Percentiles rank a stretch among this genome's conserved stretches.
Evolutionary conservation across 2,888 invertebrate genomes (phyloP).

Genomic region (Drosophila differens): DNA sequence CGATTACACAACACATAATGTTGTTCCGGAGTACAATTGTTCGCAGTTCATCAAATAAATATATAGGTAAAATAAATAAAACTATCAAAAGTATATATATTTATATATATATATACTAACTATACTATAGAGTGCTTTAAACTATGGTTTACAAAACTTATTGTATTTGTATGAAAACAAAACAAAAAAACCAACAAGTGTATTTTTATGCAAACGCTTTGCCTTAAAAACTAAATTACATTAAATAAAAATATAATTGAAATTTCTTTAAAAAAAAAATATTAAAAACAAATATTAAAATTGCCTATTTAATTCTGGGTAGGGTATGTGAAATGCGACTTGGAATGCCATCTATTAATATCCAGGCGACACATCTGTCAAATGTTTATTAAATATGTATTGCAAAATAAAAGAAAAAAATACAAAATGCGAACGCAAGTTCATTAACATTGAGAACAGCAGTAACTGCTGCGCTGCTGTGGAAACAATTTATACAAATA

Average conservation of each 20-base stretch:
- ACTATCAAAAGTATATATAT: conserved; percentile 28
- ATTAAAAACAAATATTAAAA: background rate
- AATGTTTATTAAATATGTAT: conserved; percentile 43
- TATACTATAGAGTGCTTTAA: conserved; percentile 67
- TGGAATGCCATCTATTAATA: conserved; percentile 38
- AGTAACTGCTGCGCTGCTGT: conserved; percentile 50
- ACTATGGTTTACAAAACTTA: conserved; percentile 70
- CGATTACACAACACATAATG: conserved; percentile 11
- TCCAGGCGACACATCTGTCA: conserved; percentile 18
- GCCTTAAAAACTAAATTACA: conserved; percentile 75
- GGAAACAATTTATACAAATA: conserved; percentile 70
- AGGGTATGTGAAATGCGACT: background rate
- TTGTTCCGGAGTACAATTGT: conserved; percentile 30
- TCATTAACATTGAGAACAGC: conserved; percentile 68
- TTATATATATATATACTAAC: conserved; percentile 12
- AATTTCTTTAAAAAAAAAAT: conserved; percentile 44
- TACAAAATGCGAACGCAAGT: conserved; percentile 47
- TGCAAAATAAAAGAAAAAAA: conserved; percentile 40
- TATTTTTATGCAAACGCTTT: conserved; percentile 85
- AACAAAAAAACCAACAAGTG: conserved; percentile 61
- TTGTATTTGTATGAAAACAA: conserved; percentile 35
- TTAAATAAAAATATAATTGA: conserved; percentile 50
- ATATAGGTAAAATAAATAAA: conserved; percentile 15
- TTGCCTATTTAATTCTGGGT: background rate
- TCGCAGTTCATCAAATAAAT: conserved; percentile 9